Conservation (phyloP, 2,888 invertebrate species). For the Plusia festucae region DNA sequence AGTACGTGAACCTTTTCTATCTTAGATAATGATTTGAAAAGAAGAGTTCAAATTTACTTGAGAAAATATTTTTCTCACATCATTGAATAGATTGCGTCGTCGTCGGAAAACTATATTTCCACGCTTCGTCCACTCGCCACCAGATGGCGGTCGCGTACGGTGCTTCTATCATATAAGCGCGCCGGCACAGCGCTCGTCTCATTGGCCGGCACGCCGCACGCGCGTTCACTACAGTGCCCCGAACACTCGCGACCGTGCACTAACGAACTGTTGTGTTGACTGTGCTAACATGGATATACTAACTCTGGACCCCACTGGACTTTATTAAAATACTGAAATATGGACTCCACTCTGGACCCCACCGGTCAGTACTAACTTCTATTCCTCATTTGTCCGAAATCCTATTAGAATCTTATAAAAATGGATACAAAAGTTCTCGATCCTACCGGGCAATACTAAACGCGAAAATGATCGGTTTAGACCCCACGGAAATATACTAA, state of each 20-base stretch:
- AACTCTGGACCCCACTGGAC: constrained; percentile 85
- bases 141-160: constrained; percentile 74
- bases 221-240: constrained; percentile 74
- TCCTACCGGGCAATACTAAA: constrained; percentile 83
- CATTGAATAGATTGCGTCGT: constrained; percentile 5
- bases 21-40: not conserved
- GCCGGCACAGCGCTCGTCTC: constrained; percentile 72
- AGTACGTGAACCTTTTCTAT: not conserved
- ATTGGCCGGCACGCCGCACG: constrained; percentile 78
- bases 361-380: constrained; percentile 79
- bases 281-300: constrained; percentile 85
- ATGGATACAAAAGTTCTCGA: constrained; percentile 76
- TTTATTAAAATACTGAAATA: constrained; percentile 73
- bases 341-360: constrained; percentile 82
- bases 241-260: constrained; percentile 67
- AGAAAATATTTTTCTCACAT: not conserved
- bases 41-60: not conserved
- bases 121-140: constrained; percentile 74
- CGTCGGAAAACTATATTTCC: constrained; percentile 66
- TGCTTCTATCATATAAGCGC: constrained; percentile 82
- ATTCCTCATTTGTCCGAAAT: constrained; percentile 57
- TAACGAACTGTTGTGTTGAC: constrained; percentile 76
- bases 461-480: constrained; percentile 79
- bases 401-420: constrained; percentile 68
- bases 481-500: constrained; percentile 86